Conservation (phyloP, 2,113 vertebrate species). For the Sphyrna mokarran region DNA sequence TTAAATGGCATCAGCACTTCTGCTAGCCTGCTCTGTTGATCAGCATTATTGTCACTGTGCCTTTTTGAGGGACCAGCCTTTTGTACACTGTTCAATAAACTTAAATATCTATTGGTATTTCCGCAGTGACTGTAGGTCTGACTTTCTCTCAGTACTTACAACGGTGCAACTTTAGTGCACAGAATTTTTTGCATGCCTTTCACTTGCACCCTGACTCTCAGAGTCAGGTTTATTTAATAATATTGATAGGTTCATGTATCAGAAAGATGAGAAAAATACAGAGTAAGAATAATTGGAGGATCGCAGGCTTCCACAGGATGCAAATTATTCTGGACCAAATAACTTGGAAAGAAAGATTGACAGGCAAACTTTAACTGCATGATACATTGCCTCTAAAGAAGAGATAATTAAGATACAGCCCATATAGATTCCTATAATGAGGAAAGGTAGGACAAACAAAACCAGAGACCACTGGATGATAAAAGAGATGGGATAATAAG, state of each 20-base stretch:
- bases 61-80: not conserved
- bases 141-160: not conserved
- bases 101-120: not conserved
- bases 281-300: too few relatives aligned
- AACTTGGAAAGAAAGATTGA: too few relatives aligned
- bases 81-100: not conserved
- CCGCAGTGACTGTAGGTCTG: not conserved
- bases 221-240: not conserved
- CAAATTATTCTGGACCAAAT: too few relatives aligned
- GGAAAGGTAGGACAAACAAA: too few relatives aligned
- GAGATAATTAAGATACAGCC: too few relatives aligned
- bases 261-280: not conserved
- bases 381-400: too few relatives aligned
- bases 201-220: not conserved
- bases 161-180: not conserved
- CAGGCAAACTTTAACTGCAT: too few relatives aligned
- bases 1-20: not conserved
- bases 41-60: not conserved
- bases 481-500: too few relatives aligned
- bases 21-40: not conserved
- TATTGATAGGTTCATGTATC: not conserved
- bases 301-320: too few relatives aligned
- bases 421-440: too few relatives aligned
- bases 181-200: not conserved
- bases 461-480: too few relatives aligned